Evolutionary conservation across 2,113 vertebrate species (phyloP), one percentile per base, ranked within the genome.

Genomic region (Cavia aperea): DNA sequence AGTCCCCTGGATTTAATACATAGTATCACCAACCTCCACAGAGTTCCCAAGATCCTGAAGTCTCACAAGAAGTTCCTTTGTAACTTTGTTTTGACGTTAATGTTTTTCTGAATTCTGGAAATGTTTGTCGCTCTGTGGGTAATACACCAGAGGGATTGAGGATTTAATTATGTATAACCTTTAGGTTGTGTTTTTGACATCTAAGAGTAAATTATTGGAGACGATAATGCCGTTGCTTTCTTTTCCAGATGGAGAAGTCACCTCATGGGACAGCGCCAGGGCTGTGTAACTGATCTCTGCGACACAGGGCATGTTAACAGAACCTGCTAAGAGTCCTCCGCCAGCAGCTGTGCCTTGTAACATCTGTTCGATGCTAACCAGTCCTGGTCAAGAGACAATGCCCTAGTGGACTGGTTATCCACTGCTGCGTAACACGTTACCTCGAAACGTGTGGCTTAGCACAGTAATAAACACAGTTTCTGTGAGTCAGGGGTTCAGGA

Each of bases 91-190:
- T 73, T 66, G n/a, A 75, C 24, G 10, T 60, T 82, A 60, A 60
- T 7, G 14, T 62, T 82, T 83, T 62, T 62, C n/a, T 43, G n/a
- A 62, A 43, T 39, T 43, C 24, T 62, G 81, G 43, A 82, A 39
- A 62, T 39, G 63, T 39, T 62, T 62, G 60, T 84, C 43, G 21
- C 81, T 14, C 62, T 82, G 33, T 62, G 82, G 77, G 60, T 60
- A 75, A 86, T 90, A 92, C 23, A 92, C 63, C 36, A 81, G 81
- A 81, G 56, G n/a, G 56, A 62, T 39, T 90, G 49, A 39, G 75
- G 46, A 58, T 21, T 86, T 81, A 86, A 63, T 26, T 49, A 49
- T 26, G 49, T 7, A 39, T 73, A 85, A 79, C 26, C 56, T 16
- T 56, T 31, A 39, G 81, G 14, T 73, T 81, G 36, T 75, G 8